These are phyloP conservation scores for Malthinus seriepunctatus DNA, from an alignment of 2,888 invertebrate genomes.

Conservation along the genomic window DNA sequence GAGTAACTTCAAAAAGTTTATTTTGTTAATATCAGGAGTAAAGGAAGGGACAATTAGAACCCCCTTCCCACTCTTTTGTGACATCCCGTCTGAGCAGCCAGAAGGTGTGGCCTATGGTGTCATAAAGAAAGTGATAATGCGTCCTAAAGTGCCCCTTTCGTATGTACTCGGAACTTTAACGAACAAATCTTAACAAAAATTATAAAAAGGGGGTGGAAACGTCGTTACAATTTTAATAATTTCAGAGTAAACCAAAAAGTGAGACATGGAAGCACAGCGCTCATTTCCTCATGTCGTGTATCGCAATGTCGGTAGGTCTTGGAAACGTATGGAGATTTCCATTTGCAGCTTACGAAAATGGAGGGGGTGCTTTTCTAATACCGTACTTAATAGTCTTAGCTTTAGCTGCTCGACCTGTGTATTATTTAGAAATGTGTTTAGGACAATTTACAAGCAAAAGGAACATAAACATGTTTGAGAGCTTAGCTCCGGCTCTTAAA, in stretches of 20 bases:
- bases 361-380: conserved; percentile 62
- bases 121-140: too few relatives aligned
- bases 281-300: conserved; percentile 75
- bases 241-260: conserved; percentile 25
- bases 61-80: too few relatives aligned
- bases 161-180: too few relatives aligned
- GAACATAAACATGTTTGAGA: background rate
- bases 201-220: too few relatives aligned
- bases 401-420: conserved; percentile 1
- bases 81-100: too few relatives aligned
- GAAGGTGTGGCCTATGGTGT: too few relatives aligned
- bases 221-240: background rate
- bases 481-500: background rate
- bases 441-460: conserved; percentile 10
- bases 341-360: conserved; percentile 69
- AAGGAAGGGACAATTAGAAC: too few relatives aligned
- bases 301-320: conserved; percentile 72
- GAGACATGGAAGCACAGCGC: conserved; percentile 65
- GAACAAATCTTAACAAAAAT: too few relatives aligned
- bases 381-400: conserved; percentile 1
- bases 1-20: too few relatives aligned
- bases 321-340: conserved; percentile 74
- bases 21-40: too few relatives aligned
- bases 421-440: conserved; percentile 1
- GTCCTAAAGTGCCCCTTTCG: too few relatives aligned